Conservation (phyloP, 2,113 vertebrate genomes). For the Phaethon lepturus region DNA sequence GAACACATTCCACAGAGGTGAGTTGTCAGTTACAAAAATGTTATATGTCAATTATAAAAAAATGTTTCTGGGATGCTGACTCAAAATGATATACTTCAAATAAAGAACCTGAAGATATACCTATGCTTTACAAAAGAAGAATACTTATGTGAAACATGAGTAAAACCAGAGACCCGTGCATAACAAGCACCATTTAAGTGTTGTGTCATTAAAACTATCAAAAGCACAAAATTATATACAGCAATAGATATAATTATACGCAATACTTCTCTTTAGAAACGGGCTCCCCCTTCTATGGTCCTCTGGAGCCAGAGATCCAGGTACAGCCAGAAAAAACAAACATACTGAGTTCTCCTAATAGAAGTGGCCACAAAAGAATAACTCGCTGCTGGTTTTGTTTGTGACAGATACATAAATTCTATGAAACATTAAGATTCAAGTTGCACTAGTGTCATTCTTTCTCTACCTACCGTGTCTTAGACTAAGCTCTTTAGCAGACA, state of each 20-base stretch:
- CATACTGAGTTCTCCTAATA: background rate
- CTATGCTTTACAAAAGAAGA: background rate
- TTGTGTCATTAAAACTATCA: background rate
- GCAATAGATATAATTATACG: background rate
- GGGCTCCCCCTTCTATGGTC: background rate
- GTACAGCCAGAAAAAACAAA: constrained; percentile 34
- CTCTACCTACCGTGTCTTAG: background rate
- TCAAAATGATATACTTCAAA: background rate
- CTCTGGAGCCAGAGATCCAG: background rate
- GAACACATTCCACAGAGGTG: background rate
- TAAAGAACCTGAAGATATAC: background rate
- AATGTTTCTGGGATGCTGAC: background rate
- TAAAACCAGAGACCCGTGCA: background rate
- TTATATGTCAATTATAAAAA: background rate
- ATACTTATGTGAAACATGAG: background rate
- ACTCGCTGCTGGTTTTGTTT: constrained; percentile 10
- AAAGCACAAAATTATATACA: background rate
- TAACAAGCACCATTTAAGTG: background rate
- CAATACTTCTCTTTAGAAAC: background rate
- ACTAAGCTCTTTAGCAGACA: background rate
- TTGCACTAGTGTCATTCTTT: background rate
- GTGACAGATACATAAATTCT: constrained; percentile 23
- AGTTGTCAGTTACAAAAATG: background rate
- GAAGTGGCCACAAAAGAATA: background rate
- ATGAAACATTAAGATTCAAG: background rate